Evolutionary conservation across 2,888 invertebrate species (phyloP).

Genomic region (Scaeva pyrastri): DNA sequence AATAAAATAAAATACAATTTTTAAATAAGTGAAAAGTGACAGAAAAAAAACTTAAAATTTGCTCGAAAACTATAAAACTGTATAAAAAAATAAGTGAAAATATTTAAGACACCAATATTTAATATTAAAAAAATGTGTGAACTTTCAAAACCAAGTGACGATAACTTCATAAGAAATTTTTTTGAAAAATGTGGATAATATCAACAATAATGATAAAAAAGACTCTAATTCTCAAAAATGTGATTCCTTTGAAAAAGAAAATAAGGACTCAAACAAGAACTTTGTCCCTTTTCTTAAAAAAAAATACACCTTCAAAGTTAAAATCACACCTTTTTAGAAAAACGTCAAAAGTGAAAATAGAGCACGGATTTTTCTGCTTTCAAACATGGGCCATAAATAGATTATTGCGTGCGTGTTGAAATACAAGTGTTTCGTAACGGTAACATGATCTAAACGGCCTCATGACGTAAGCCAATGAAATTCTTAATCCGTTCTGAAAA

Average conservation of each 20-base stretch:
- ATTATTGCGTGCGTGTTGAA: slow-evolving; percentile 40
- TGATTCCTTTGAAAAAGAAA: not conserved
- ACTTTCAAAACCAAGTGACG: slow-evolving; percentile 1
- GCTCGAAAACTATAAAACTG: slow-evolving; percentile 4
- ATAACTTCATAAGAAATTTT: not conserved
- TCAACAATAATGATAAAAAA: not conserved
- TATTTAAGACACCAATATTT: not conserved
- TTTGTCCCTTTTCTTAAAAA: not conserved
- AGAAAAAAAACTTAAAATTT: slow-evolving; percentile 48
- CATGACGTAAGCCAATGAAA: slow-evolving; percentile 51
- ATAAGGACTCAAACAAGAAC: not conserved
- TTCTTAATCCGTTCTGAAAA: slow-evolving; percentile 54
- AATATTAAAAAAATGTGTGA: slow-evolving; percentile 1
- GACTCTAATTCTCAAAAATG: not conserved
- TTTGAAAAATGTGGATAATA: slow-evolving; percentile 44
- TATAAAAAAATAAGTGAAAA: slow-evolving; percentile 20
- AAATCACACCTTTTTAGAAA: not conserved
- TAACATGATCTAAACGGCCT: slow-evolving; percentile 57
- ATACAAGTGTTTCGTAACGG: slow-evolving; percentile 49
- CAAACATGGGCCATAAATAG: slow-evolving; percentile 47
- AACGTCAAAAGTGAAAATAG: slow-evolving; percentile 3
- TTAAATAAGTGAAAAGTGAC: slow-evolving; percentile 64
- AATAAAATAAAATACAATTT: slow-evolving; percentile 58
- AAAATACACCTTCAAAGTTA: not conserved
- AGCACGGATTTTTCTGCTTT: not conserved